Percentiles rank a stretch among this genome's conserved stretches.
phyloP scores from a whole-genome alignment of 2,888 invertebrate species.

The Eupithecia abbreviata region DNA sequence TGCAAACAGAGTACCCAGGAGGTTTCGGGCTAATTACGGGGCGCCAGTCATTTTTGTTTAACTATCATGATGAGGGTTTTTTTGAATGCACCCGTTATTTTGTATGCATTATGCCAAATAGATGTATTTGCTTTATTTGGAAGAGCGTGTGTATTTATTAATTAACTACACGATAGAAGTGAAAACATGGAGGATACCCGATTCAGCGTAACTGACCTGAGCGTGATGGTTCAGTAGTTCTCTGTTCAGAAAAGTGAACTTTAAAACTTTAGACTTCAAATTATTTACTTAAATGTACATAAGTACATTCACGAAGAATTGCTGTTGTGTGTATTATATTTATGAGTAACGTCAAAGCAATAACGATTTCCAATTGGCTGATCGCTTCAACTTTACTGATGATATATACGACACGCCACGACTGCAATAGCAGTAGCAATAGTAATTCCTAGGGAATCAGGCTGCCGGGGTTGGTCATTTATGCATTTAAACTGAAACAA shows the following conservation, averaged over 20 bases:
- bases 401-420: background rate
- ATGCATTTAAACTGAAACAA: background rate
- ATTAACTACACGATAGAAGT: background rate
- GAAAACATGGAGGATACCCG: background rate
- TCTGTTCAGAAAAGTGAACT: background rate
- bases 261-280: no score
- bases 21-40: slow-evolving; percentile 37
- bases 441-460: background rate
- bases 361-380: background rate
- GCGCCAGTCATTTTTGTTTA: slow-evolving; percentile 30
- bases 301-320: background rate
- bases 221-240: background rate
- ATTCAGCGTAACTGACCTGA: background rate
- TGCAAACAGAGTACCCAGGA: slow-evolving; percentile 34
- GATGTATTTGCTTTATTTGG: background rate
- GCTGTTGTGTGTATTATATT: background rate
- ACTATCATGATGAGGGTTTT: slow-evolving; percentile 19
- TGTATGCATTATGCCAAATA: background rate
- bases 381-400: background rate
- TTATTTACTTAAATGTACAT: no score
- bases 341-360: background rate
- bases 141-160: background rate
- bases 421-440: background rate
- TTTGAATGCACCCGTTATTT: slow-evolving; percentile 6
- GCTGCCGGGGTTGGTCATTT: background rate